Conservation (phyloP, 2,113 vertebrate genomes). For the Ploceus nigricollis region DNA sequence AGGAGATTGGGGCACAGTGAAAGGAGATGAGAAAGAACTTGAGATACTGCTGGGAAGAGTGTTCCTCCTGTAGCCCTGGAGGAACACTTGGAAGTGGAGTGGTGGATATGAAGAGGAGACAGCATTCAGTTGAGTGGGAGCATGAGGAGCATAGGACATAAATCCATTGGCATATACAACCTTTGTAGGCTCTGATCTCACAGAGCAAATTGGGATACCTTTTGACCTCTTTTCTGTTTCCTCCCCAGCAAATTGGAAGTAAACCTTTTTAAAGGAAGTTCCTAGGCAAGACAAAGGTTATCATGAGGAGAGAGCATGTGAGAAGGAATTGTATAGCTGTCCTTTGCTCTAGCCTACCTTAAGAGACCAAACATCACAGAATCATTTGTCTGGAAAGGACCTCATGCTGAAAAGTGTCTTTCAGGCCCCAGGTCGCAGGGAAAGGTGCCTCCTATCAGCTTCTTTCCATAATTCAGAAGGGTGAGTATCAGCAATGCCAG, state of each 20-base stretch:
- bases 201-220: background rate
- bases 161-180: background rate
- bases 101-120: background rate
- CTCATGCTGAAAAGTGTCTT: background rate
- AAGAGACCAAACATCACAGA: background rate
- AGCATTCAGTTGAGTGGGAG: background rate
- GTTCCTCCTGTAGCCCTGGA: background rate
- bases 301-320: background rate
- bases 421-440: background rate
- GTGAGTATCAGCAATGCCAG: background rate
- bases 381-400: background rate
- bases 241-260: background rate
- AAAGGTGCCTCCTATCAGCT: background rate
- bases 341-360: background rate
- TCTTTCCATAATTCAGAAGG: background rate
- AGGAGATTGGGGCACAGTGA: background rate
- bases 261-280: background rate
- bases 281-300: background rate
- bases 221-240: background rate
- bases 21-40: background rate
- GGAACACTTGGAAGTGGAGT: background rate
- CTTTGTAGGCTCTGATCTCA: background rate
- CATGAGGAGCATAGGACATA: background rate
- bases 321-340: background rate
- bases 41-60: background rate